phyloP scores from a whole-genome alignment of 2,113 vertebrate genomes.

The Sterrhoptilus dennistouni region DNA sequence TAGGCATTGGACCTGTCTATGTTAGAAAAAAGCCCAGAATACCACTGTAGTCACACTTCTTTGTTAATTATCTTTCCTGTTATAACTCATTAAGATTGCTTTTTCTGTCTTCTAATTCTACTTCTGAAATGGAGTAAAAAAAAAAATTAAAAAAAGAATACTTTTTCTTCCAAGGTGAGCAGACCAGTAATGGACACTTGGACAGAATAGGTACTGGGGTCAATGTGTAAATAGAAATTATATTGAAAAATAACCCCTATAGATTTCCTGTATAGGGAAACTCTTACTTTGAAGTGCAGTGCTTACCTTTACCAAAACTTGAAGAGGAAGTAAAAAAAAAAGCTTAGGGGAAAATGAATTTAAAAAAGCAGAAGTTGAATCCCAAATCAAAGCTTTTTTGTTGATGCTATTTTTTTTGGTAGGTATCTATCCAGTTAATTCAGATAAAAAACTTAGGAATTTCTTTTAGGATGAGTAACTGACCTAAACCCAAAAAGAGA shows the following conservation, averaged over 20 bases:
- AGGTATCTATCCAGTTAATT: not conserved
- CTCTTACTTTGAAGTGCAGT: not conserved
- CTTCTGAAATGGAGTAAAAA: not conserved
- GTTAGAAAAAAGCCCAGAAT: not conserved
- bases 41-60: not conserved
- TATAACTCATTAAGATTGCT: not conserved
- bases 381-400: not conserved
- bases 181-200: not conserved
- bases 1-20: not conserved
- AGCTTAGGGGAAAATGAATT: rapidly evolving
- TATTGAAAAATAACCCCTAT: not conserved
- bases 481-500: not conserved
- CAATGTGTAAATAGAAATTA: not conserved
- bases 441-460: not conserved
- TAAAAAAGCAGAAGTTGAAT: not conserved
- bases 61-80: not conserved
- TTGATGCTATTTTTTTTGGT: not conserved
- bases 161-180: not conserved
- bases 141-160: not conserved
- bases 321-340: not conserved
- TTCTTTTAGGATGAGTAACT: not conserved
- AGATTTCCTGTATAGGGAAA: not conserved
- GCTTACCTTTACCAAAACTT: not conserved
- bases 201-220: not conserved
- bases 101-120: not conserved